Evolutionary conservation across 2,797 vertebrate genomes (phyloP), one percentile per base, ranked within the genome.

Genomic region (Falco columbarius): DNA sequence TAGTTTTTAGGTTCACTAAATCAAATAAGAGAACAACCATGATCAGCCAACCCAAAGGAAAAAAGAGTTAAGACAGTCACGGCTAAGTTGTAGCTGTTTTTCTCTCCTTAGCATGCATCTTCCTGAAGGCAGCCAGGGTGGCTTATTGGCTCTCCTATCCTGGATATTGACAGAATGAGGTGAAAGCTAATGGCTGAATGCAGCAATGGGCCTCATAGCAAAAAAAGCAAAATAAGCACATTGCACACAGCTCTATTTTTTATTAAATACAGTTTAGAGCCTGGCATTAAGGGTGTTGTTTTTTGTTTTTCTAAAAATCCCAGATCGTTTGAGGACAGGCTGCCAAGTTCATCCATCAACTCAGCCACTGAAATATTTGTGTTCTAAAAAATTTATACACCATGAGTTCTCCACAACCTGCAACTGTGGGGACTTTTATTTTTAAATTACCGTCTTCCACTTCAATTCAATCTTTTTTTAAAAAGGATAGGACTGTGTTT

Each of bases 321-420:
- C 95, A 95, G 94, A 93, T 91, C 94, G 2, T 92, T 94, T 95
- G 89, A 96, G 94, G 95, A 95, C 93, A 95, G 83, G 72, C 97
- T 97, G 94, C 95, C 96, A 97, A 95, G 91, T 92, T 92, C 95
- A 96, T 96, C 95, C 94, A 86, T 96, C 95, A 95, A 93, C 77
- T 59, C 90, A 96, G 88, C 91, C 86, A 87, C 95, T 79, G 72
- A 97, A 97, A 95, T 97, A 96, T 92, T 89, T 79, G 77, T 75
- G 67, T 29, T 90, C 63, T 96, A 58, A 94, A 97, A 96, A 92
- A 97, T 95, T 93, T 82, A 97, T 97, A 90, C 68, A 86, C 90
- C 74, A 62, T 24, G 93, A 95, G 81, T 51, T 96, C 74, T 95
- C 83, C 81, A 83, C 81, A 94, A 68, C 90, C 90, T 90, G 91